phyloP scores from a whole-genome alignment of 2,113 vertebrate genomes.

The Poicephalus meyeri region DNA sequence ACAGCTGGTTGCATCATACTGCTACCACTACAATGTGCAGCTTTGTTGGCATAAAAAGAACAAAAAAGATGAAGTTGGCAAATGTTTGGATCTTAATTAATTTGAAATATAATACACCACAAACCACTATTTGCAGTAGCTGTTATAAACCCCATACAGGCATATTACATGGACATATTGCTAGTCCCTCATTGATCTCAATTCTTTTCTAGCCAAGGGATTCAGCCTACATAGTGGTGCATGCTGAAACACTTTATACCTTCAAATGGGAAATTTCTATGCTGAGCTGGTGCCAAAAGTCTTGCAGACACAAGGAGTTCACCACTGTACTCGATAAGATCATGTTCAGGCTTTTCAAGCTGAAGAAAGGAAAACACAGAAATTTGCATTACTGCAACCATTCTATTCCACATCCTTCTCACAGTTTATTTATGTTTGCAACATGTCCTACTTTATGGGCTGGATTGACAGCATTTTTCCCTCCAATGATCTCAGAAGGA shows the following conservation, averaged over 20 bases:
- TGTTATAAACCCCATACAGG: not conserved
- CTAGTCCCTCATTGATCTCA: not conserved
- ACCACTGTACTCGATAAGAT: not conserved
- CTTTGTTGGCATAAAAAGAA: not conserved
- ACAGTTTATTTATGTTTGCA: not conserved
- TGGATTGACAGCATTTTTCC: not conserved
- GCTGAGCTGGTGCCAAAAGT: conserved; percentile 42
- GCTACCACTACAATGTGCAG: not conserved
- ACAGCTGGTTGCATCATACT: not conserved
- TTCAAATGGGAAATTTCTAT: not conserved
- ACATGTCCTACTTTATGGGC: not conserved
- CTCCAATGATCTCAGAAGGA: not conserved
- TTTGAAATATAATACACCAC: not conserved
- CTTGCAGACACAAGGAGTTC: conserved; percentile 71
- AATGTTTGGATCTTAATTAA: not conserved
- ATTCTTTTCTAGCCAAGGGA: not conserved
- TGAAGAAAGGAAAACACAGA: conserved; percentile 20
- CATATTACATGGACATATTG: not conserved
- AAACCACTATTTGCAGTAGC: not conserved
- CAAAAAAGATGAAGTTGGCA: not conserved
- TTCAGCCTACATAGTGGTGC: not conserved
- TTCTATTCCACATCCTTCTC: not conserved
- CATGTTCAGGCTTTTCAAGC: conserved; percentile 57
- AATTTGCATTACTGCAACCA: not conserved
- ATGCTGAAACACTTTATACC: conserved; percentile 40